phyloP scores from a whole-genome alignment of 2,113 vertebrate species.

The Bos indicus region DNA sequence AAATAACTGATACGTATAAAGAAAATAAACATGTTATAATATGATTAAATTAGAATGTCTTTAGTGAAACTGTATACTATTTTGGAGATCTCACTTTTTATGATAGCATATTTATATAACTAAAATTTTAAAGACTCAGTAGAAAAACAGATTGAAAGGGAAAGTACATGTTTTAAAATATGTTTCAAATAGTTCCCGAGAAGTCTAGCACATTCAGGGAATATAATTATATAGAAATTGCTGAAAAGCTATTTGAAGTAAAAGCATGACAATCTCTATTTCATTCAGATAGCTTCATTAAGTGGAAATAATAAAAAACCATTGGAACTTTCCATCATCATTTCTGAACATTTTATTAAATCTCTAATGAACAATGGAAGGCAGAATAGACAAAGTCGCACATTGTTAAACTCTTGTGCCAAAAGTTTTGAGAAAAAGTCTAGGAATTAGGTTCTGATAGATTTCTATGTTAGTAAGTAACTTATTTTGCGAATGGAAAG shows the following conservation, averaged over 20 bases:
- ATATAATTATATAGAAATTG: conserved; percentile 1
- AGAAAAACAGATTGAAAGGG: neutral
- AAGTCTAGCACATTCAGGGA: neutral
- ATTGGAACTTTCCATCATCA: neutral
- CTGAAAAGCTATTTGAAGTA: neutral
- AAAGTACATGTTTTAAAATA: neutral
- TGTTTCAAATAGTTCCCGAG: neutral
- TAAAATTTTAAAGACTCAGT: neutral
- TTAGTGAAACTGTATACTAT: neutral
- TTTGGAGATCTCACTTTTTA: conserved; percentile 3
- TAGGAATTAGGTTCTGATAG: neutral
- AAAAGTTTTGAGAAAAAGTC: neutral
- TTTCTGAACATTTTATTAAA: conserved; percentile 6
- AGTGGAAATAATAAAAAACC: conserved; percentile 14
- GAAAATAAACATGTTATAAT: neutral
- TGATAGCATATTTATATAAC: neutral
- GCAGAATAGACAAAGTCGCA: neutral
- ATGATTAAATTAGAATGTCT: neutral
- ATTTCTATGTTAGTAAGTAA: neutral
- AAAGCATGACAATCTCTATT: neutral
- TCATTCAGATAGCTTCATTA: conserved; percentile 1
- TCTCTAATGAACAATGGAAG: neutral
- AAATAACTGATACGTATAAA: neutral
- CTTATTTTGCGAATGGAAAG: neutral
- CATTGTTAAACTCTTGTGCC: neutral